These are phyloP conservation scores for Pollenia amentaria DNA, from an alignment of 2,888 invertebrate genomes.

Conservation along the genomic window DNA sequence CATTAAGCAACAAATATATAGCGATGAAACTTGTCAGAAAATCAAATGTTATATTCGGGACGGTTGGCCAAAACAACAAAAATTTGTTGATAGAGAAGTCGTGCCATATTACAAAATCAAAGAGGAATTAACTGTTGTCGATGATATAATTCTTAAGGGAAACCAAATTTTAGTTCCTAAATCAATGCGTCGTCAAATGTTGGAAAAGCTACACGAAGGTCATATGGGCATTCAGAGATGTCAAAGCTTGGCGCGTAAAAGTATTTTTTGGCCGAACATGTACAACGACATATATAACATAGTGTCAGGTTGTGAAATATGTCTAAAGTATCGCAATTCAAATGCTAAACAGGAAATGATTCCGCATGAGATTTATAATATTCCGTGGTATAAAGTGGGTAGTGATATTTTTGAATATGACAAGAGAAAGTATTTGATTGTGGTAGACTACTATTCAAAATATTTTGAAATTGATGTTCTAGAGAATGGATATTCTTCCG, in stretches of 20 bases:
- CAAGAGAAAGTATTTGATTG: constrained; percentile 57
- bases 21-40: constrained; percentile 44
- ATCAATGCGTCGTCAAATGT: constrained; percentile 27
- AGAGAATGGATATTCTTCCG: too few relatives aligned
- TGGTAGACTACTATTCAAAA: too few relatives aligned
- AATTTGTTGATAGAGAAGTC: constrained; percentile 31
- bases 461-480: too few relatives aligned
- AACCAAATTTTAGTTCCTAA: constrained; percentile 60
- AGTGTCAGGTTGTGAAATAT: constrained; percentile 69
- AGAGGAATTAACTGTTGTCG: constrained; percentile 14
- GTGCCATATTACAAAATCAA: constrained; percentile 58
- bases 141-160: constrained; percentile 61
- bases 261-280: constrained; percentile 68
- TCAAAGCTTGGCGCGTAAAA: constrained; percentile 52
- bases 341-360: constrained; percentile 30
- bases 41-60: constrained; percentile 50
- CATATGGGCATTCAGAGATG: constrained; percentile 32
- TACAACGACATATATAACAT: too few relatives aligned
- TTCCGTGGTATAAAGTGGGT: constrained; percentile 58
- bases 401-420: constrained; percentile 68
- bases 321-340: constrained; percentile 68
- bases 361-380: constrained; percentile 43
- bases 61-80: constrained; percentile 71
- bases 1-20: constrained; percentile 5
- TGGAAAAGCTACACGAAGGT: constrained; percentile 36